Base-by-base conservation (phyloP, 2,888 invertebrate genomes). In the Zeuzera pyrina region DNA sequence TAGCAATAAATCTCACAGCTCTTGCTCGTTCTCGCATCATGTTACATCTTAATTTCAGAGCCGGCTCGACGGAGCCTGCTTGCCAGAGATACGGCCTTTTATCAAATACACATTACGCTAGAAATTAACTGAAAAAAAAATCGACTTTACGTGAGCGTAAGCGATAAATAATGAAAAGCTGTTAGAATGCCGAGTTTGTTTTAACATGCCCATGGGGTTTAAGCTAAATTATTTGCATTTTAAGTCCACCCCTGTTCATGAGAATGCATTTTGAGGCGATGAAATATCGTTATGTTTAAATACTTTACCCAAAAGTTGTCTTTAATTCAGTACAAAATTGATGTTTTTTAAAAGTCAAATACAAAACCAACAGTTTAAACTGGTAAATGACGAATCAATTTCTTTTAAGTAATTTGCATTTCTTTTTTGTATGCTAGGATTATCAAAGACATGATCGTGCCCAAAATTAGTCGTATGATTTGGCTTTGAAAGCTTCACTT, bases 11-110 rank as follows among this genome's bases (percentile, higher is more conserved):
- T 84, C 84, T 83, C 74, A 71, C 69, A 62, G 83, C 71, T 79
- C 81, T 83, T 79, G 84, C 84, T 84, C 84, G 84, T 84, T 84
- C 83, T 81, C 84, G 84, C 84, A 84, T 84, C 84, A 84, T 84
- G 84, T 84, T 84, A 84, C 84, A 84, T 84, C 84, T 84, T 84
- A 84, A 84, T 84, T 25, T 84, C 79, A 78, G 74, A 73, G 71
- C 73, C 76, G 73, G 74, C 77, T 76, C 76, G 71, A 58, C 72
- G 77, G 76, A 76, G 79, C 77, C 77, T 73, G 79, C 72, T 62
- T 60, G 71, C 68, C 65, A 67, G 71, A 79, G 79, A 81, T 83
- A 81, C 73, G 68, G 69, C 74, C 72, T 79, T 79, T 79, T 83
- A 83, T 83, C 79, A 83, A 83, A 83, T 77, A 73, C 70, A 62